These are phyloP conservation scores for Aspiorhynchus laticeps DNA, from an alignment of 2,113 vertebrate genomes.

Conservation along the genomic window DNA sequence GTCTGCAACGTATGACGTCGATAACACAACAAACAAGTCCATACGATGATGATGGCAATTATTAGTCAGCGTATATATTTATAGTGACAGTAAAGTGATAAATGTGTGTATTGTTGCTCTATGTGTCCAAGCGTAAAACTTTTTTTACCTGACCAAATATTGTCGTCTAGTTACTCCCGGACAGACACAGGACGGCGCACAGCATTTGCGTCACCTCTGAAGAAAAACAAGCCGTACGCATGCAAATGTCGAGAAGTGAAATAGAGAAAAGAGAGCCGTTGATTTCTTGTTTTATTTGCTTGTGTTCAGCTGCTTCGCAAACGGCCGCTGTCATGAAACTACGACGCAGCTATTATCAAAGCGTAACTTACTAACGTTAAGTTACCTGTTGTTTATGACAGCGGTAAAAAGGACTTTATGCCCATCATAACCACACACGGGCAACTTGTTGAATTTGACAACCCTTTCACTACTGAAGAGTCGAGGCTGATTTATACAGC, in stretches of 20 bases:
- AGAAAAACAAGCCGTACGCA: background rate
- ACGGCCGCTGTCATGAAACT: background rate
- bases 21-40: background rate
- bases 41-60: background rate
- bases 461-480: background rate
- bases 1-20: background rate
- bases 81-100: background rate
- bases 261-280: background rate
- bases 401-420: background rate
- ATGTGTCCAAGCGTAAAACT: background rate
- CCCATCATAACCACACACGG: background rate
- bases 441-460: background rate
- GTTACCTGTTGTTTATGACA: background rate
- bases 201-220: constrained; percentile 40
- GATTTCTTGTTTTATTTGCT: background rate
- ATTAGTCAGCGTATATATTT: background rate
- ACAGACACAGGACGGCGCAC: constrained; percentile 48
- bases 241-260: background rate
- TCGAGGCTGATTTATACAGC: background rate
- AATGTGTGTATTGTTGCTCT: background rate
- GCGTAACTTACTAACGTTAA: no score
- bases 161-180: constrained; percentile 41
- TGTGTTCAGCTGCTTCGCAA: background rate
- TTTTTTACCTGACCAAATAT: constrained; percentile 35
- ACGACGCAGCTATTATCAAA: constrained; percentile 1